Conservation (phyloP, 2,888 invertebrate genomes). For the Euzophera pinguis region DNA sequence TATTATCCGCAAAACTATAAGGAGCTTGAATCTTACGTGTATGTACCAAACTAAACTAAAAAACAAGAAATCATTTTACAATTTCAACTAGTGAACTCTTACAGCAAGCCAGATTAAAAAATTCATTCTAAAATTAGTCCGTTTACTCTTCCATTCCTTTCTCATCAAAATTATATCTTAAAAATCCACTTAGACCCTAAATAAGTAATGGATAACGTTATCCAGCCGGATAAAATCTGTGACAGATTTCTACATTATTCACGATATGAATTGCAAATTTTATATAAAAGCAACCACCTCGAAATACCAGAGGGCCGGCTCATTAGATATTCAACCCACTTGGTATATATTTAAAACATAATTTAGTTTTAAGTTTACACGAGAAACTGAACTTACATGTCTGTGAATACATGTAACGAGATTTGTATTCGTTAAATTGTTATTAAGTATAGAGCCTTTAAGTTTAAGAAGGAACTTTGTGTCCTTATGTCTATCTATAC, state of each 20-base stretch:
- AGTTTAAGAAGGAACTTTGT: too few relatives aligned
- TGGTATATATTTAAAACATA: constrained; percentile 19
- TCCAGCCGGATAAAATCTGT: constrained; percentile 5
- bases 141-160: background rate
- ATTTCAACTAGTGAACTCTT: too few relatives aligned
- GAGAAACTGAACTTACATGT: background rate
- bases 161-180: background rate
- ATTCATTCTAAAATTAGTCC: too few relatives aligned
- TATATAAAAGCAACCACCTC: constrained; percentile 3
- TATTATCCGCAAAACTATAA: too few relatives aligned
- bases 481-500: too few relatives aligned
- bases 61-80: too few relatives aligned
- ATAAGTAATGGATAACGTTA: constrained; percentile 1
- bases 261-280: constrained; percentile 4
- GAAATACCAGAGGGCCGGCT: background rate
- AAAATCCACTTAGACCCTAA: background rate
- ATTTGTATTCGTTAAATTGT: too few relatives aligned
- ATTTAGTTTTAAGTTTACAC: constrained; percentile 15
- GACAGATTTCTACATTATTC: constrained; percentile 1
- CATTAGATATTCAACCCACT: constrained; percentile 6
- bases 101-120: too few relatives aligned
- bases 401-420: background rate
- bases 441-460: too few relatives aligned
- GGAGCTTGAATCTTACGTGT: too few relatives aligned
- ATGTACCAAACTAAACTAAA: too few relatives aligned